Evolutionary conservation across 2,888 invertebrate species (phyloP), one percentile per base, ranked within the genome.

Genomic region (Diaperis boleti): DNA sequence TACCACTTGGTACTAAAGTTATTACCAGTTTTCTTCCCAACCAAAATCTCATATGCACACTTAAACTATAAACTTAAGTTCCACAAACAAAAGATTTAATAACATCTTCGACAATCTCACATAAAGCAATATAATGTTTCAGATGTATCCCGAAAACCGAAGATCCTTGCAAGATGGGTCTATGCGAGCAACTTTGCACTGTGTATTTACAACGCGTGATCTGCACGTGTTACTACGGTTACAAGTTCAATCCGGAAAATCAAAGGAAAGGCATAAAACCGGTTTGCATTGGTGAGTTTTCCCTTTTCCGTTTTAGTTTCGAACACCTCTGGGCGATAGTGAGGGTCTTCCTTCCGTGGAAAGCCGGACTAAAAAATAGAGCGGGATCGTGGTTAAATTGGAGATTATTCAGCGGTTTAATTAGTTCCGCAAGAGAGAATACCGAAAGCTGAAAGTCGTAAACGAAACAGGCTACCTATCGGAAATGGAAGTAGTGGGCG

Each of bases 101-200:
- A n/a, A n/a, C n/a, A n/a, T n/a, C n/a, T n/a, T n/a, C 11, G 11
- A 33, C n/a, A 6, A 6, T 33, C 11, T 33, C 33, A 33, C 3
- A 33, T 6, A 10, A 33, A 33, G 4, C 11, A n/a, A 13, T 14
- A 14, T 10, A 13, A 39, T 45, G 37, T 37, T 52, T 18, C 20
- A 88, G 88, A 69, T 89, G 89, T 73, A 82, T 88, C 55, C 83
- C 85, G 3, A 85, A 85, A 70, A 81, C 84, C 1, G 82, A 85
- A 67, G 87, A 89, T 72, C 88, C 88, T 0, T 89, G 89, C 78
- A 85, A 85, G 42, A 79, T 89, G 74, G 82, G 83, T 66, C 79
- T 89, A 8, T 89, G 89, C 76, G 89, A 89, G 76, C 89, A 89
- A 73, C 84, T 84, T 42, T 89, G 89, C 72, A 85, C 86, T 18